Conservation (phyloP, 2,888 invertebrate genomes). For the Beris morrisii region DNA sequence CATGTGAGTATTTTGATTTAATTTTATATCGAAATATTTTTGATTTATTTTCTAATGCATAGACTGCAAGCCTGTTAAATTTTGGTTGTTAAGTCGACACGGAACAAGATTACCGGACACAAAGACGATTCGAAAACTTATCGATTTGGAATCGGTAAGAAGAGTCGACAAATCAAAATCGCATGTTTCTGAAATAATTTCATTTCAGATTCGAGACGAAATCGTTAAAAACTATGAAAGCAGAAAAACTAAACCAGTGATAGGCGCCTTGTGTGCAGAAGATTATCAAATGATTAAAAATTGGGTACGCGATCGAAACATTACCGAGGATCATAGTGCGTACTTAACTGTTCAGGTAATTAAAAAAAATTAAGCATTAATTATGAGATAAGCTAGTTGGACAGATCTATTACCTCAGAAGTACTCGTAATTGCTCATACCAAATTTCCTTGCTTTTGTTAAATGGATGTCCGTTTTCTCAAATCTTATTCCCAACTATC, state of each 20-base stretch:
- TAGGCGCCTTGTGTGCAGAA: slow-evolving; percentile 65
- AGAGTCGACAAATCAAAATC: too few relatives aligned
- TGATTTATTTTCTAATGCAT: slow-evolving; percentile 28
- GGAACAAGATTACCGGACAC: slow-evolving; percentile 69
- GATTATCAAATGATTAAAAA: slow-evolving; percentile 67
- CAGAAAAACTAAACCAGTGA: slow-evolving; percentile 56
- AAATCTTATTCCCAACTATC: too few relatives aligned
- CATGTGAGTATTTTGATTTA: slow-evolving; percentile 18
- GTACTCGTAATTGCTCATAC: too few relatives aligned
- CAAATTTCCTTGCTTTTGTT: too few relatives aligned
- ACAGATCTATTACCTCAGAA: too few relatives aligned
- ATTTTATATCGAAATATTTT: neutral
- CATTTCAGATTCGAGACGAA: slow-evolving; percentile 57
- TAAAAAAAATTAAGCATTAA: neutral
- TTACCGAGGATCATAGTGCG: slow-evolving; percentile 62
- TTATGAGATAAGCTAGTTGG: too few relatives aligned
- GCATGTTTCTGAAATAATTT: too few relatives aligned
- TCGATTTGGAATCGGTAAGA: slow-evolving; percentile 60
- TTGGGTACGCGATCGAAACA: slow-evolving; percentile 68
- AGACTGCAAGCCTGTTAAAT: slow-evolving; percentile 73
- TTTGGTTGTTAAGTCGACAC: slow-evolving; percentile 73
- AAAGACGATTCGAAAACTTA: slow-evolving; percentile 60
- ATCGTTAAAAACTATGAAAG: slow-evolving; percentile 69
- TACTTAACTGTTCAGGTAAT: slow-evolving; percentile 60
- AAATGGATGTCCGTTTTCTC: too few relatives aligned